A percentile compares a stretch with the other conserved stretches of the same genome.
Evolutionary conservation across 2,797 vertebrate species (phyloP).

Genomic region (Lutjanus campechanus): DNA sequence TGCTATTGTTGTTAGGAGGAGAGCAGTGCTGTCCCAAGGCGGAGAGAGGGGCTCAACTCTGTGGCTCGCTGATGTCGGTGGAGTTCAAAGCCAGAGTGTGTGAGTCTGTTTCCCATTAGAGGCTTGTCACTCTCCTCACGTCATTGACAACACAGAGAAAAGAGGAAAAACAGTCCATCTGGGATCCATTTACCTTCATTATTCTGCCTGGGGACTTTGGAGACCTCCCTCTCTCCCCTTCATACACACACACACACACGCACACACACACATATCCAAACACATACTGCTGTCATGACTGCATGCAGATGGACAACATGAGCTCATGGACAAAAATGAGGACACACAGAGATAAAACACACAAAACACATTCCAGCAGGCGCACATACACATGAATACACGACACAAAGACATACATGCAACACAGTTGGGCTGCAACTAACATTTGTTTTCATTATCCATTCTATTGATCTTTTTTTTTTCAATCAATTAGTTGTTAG

Average conservation of each 20-base stretch:
- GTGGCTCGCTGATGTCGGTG: conserved; percentile 50
- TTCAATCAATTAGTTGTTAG: too few relatives aligned
- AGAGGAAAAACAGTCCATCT: conserved; percentile 85
- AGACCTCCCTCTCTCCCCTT: conserved; percentile 64
- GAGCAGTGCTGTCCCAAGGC: conserved; percentile 50
- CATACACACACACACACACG: conserved; percentile 25
- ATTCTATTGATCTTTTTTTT: too few relatives aligned
- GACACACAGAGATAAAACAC: conserved; percentile 54
- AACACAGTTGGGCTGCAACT: neutral
- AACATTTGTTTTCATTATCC: too few relatives aligned
- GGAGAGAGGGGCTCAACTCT: conserved; percentile 44
- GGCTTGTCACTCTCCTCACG: conserved; percentile 89
- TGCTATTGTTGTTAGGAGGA: conserved; percentile 67
- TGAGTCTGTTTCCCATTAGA: conserved; percentile 87
- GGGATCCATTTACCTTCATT: conserved; percentile 90
- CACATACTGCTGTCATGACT: conserved; percentile 72
- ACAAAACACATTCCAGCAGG: conserved; percentile 52
- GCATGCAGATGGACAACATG: conserved; percentile 76
- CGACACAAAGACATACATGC: conserved; percentile 16
- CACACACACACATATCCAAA: conserved; percentile 28
- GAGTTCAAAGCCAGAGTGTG: conserved; percentile 83
- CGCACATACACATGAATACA: conserved; percentile 24
- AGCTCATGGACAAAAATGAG: conserved; percentile 71
- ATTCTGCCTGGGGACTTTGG: conserved; percentile 84
- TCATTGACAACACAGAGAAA: conserved; percentile 86